phyloP scores from a whole-genome alignment of 64 coral and sea anemone genomes.

The Porites lutea region DNA sequence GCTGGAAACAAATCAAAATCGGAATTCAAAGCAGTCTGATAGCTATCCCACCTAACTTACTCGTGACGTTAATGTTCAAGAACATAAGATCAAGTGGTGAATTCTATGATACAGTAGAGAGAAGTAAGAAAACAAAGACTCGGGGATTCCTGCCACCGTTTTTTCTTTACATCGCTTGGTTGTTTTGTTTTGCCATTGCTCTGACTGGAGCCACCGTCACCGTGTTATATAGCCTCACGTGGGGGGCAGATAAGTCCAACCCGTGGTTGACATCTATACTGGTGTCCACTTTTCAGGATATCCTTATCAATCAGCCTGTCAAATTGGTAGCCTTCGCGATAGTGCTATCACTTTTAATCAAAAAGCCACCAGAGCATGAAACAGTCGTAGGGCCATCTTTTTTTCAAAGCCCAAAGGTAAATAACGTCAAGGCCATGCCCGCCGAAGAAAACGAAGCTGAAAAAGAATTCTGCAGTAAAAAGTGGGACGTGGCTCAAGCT shows the following conservation, averaged over 20 bases:
- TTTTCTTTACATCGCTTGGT: conserved; percentile 34
- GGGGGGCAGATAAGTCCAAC: conserved; percentile 52
- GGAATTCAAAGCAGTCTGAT: background rate
- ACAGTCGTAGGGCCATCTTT: background rate
- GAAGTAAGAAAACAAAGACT: background rate
- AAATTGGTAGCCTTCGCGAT: background rate
- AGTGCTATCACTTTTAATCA: conserved; percentile 23
- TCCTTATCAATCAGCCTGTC: too few species aligned
- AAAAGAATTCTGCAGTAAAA: background rate
- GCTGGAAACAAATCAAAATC: too few species aligned
- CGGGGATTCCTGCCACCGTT: background rate
- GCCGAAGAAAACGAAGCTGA: background rate
- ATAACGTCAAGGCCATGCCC: background rate
- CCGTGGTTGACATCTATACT: background rate
- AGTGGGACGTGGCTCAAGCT: conserved; percentile 8
- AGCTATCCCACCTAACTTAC: conserved; percentile 58
- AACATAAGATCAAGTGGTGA: background rate
- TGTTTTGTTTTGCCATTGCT: background rate
- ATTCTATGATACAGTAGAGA: background rate
- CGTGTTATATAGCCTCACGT: background rate
- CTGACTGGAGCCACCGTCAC: background rate
- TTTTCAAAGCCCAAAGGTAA: background rate
- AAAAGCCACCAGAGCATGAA: conserved; percentile 29
- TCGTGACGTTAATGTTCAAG: conserved; percentile 50
- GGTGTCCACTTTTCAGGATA: too few species aligned